Evolutionary conservation across 2,888 invertebrate species (phyloP).

Genomic region (Leptinotarsa peninsularis): DNA sequence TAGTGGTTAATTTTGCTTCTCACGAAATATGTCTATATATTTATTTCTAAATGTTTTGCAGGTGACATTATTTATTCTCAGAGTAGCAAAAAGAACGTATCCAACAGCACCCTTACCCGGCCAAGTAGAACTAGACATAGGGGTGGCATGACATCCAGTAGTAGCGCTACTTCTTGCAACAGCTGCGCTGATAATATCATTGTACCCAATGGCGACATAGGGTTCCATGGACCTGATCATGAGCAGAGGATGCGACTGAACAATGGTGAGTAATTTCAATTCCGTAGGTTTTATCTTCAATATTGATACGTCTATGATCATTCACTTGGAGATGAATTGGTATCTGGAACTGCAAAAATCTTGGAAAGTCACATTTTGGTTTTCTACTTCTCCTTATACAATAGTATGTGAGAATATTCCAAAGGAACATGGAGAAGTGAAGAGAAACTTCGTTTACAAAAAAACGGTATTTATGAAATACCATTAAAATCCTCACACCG

Average conservation of each 20-base stretch:
- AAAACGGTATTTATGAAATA: too few relatives aligned
- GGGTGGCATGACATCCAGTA: slow-evolving; percentile 71
- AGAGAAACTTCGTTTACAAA: too few relatives aligned
- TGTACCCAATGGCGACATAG: slow-evolving; percentile 58
- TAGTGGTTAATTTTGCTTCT: too few relatives aligned
- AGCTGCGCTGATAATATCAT: slow-evolving; percentile 62
- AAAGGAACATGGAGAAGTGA: too few relatives aligned
- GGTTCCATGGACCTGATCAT: slow-evolving; percentile 58
- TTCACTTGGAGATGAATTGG: too few relatives aligned
- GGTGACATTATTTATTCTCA: slow-evolving; percentile 62
- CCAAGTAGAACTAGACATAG: slow-evolving; percentile 65
- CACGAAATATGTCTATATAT: too few relatives aligned
- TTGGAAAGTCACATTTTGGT: too few relatives aligned
- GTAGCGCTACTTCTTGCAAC: slow-evolving; percentile 69
- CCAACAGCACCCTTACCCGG: slow-evolving; percentile 63
- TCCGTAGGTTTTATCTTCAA: not conserved
- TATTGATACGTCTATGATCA: too few relatives aligned
- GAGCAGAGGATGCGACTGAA: slow-evolving; percentile 61
- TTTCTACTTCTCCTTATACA: too few relatives aligned
- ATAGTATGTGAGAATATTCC: too few relatives aligned
- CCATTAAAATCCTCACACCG: too few relatives aligned
- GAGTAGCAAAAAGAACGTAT: slow-evolving; percentile 61
- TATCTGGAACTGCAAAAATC: too few relatives aligned
- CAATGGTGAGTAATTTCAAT: slow-evolving; percentile 58
- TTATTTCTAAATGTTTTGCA: slow-evolving; percentile 32